A percentile compares a stretch with the other conserved stretches of the same genome.
Evolutionary conservation across 2,797 vertebrate genomes (phyloP).

Genomic region (Gadopsis marmoratus): DNA sequence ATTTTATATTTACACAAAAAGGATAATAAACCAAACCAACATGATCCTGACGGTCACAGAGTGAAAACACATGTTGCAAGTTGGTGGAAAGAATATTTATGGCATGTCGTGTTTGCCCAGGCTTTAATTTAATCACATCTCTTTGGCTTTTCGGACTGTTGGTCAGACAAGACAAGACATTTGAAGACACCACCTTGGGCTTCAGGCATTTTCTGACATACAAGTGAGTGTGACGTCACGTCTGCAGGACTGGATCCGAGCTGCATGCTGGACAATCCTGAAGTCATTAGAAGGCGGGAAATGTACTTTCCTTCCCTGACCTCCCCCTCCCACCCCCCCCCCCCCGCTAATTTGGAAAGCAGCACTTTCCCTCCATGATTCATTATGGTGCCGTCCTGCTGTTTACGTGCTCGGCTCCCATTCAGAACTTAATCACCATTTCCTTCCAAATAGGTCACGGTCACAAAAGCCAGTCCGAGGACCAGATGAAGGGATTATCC

Average conservation of each 20-base stretch:
- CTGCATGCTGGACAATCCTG: neutral
- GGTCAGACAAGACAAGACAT: no score
- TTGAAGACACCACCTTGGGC: no score
- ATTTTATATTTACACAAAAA: no score
- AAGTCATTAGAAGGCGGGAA: slow-evolving; percentile 28
- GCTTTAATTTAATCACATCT: no score
- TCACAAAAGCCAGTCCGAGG: slow-evolving; percentile 52
- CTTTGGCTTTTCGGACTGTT: no score
- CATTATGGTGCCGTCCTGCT: slow-evolving; percentile 43
- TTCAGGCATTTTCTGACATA: no score
- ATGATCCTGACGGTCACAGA: neutral
- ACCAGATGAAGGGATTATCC: slow-evolving; percentile 70
- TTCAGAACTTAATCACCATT: slow-evolving; percentile 70
- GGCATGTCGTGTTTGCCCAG: neutral
- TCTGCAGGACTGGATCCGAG: slow-evolving; percentile 1
- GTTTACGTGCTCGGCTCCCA: slow-evolving; percentile 55
- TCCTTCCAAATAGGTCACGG: slow-evolving; percentile 80
- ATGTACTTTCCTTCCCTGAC: slow-evolving; percentile 9
- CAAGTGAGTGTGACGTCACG: neutral
- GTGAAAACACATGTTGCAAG: neutral
- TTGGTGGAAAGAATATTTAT: neutral
- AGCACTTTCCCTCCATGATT: slow-evolving; percentile 48
- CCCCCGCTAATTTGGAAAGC: slow-evolving; percentile 24
- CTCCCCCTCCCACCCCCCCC: neutral
- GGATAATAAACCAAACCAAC: no score